These are phyloP conservation scores for Ammodytes marinus DNA, from an alignment of 2,113 vertebrate genomes.

Conservation along the genomic window DNA sequence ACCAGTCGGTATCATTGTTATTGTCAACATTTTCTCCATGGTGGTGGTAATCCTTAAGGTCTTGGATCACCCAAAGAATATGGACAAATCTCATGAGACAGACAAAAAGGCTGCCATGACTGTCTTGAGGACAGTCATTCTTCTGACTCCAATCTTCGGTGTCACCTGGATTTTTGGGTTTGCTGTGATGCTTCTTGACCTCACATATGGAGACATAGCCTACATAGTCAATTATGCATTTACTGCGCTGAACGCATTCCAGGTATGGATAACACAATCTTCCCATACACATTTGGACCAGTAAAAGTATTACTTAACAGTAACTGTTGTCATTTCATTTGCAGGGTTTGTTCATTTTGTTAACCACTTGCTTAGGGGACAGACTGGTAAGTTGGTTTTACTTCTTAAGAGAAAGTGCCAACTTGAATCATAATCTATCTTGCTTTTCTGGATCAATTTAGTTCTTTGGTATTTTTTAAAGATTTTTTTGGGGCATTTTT, in stretches of 20 bases:
- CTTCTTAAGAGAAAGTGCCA: background rate
- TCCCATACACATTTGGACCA: background rate
- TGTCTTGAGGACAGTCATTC: conserved; percentile 79
- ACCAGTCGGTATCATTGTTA: conserved; percentile 87
- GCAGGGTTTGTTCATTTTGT: conserved; percentile 85
- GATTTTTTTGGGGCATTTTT: too few relatives aligned
- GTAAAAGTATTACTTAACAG: background rate
- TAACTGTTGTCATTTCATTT: conserved; percentile 30
- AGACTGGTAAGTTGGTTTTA: conserved; percentile 74
- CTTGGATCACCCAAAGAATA: conserved; percentile 74
- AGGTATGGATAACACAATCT: conserved; percentile 71
- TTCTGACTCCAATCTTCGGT: conserved; percentile 85
- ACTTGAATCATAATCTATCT: background rate
- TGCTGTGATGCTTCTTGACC: conserved; percentile 57
- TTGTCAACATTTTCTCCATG: conserved; percentile 87
- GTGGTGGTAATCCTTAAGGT: conserved; percentile 91
- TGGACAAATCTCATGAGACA: background rate
- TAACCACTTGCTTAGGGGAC: conserved; percentile 80
- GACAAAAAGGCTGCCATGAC: conserved; percentile 72
- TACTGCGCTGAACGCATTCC: conserved; percentile 79
- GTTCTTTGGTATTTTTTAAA: background rate
- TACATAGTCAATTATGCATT: conserved; percentile 75
- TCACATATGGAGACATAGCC: background rate
- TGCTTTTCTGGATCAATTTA: background rate
- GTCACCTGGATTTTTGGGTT: conserved; percentile 85